Conservation (phyloP, 2,797 vertebrate genomes). For the Eupleurogrammus muticus region DNA sequence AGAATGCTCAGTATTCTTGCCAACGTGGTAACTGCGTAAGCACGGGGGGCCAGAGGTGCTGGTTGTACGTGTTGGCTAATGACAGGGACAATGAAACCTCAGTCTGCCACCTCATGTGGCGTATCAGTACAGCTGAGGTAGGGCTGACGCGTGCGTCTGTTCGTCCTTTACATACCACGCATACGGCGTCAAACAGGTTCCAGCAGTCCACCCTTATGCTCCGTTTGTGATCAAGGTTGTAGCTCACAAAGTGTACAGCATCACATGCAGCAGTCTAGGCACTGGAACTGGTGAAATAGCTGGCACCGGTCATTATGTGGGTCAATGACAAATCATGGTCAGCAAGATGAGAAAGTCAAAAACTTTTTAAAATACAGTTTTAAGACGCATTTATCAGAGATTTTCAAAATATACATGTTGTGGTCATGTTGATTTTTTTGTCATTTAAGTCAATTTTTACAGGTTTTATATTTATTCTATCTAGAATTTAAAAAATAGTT, state of each 20-base stretch:
- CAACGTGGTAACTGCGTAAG: constrained; percentile 71
- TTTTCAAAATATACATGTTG: too few relatives aligned
- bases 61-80: constrained; percentile 71
- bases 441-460: too few relatives aligned
- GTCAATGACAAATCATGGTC: too few relatives aligned
- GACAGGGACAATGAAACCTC: constrained; percentile 65
- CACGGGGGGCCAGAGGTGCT: constrained; percentile 64
- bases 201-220: constrained; percentile 22
- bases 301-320: too few relatives aligned
- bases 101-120: constrained; percentile 56
- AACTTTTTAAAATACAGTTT: too few relatives aligned
- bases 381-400: too few relatives aligned
- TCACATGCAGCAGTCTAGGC: too few relatives aligned
- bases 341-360: too few relatives aligned
- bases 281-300: constrained; percentile 3
- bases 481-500: too few relatives aligned
- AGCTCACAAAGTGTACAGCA: constrained; percentile 7
- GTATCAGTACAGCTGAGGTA: constrained; percentile 27
- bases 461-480: too few relatives aligned
- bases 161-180: not conserved
- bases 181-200: constrained; percentile 14
- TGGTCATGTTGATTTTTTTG: too few relatives aligned
- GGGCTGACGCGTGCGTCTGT: constrained; percentile 16
- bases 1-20: constrained; percentile 81
- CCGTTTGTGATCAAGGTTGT: constrained; percentile 21